Base-by-base conservation (phyloP, 1,140 invertebrate species). In the Bradynema listronoti region DNA sequence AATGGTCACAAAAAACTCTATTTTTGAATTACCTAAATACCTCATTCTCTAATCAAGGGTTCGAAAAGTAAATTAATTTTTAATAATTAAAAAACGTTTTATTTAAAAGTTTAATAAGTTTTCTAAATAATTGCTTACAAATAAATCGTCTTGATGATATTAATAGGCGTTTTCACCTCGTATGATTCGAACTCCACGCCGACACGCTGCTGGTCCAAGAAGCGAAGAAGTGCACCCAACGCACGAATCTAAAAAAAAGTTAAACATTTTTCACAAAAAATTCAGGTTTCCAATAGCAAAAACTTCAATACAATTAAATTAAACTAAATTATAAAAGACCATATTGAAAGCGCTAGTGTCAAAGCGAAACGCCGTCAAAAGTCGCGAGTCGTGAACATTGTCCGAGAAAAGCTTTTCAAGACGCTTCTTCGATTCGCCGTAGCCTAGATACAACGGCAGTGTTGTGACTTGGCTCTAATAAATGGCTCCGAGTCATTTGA, bases 141-240 rank as follows among this genome's bases (percentile, higher is more conserved):
- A 54, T 41, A n/a, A 42, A 65, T 16, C 24, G 53, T 36, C 52
- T 50, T 63, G 11, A 69, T 46, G 9, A 25, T 41, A n/a, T 52
- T 34, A 14, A 70, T 47, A 6, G 30, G 46, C 6, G 54, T 56
- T 24, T 50, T 55, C 29, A 50, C 22, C 32, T 33, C 57, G 19
- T 30, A 36, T 25, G 66, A 56, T 16, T 62, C 68, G 25, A 68
- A 69, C 50, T 69, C 54, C 11, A 69, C 32, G 27, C 52, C 67
- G 33, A 67, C 50, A 36, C 62, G 46, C 58, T 60, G 66, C 19
- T 69, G 65, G 41, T 72, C 59, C 14, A 70, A 24, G 41, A 56
- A 61, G 9, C 67, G 43, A 14, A 70, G 54, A 14, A 70, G 51
- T 24, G 68, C 68, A n/a, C 68, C 68, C 16, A 70, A 41, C n/a